Conservation (phyloP, 2,888 invertebrate genomes). For the Trichogramma evanescens region DNA sequence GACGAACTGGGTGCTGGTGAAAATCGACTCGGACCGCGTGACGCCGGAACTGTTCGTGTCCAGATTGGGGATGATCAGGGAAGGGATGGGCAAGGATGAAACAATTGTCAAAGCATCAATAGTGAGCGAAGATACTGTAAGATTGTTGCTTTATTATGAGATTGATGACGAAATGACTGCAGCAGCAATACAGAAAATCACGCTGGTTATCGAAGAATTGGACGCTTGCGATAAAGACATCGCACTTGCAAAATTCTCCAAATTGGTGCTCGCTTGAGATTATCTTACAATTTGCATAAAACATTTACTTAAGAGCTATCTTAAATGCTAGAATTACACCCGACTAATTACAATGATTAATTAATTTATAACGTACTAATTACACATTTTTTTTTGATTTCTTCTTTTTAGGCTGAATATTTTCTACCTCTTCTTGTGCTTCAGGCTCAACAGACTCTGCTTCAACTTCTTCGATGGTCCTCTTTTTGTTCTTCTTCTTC, state of each 20-base stretch:
- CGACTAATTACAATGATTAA: not conserved
- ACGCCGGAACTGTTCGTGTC: constrained; percentile 53
- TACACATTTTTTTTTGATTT: not conserved
- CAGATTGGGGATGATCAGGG: constrained; percentile 49
- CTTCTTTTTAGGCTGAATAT: too few relatives aligned
- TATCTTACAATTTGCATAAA: too few relatives aligned
- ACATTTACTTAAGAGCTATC: too few relatives aligned
- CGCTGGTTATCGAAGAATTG: constrained; percentile 55
- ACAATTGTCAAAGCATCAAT: constrained; percentile 56
- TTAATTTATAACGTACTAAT: not conserved
- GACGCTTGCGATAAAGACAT: not conserved
- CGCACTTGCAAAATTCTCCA: not conserved
- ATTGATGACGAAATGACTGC: constrained; percentile 61
- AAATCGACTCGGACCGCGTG: constrained; percentile 50
- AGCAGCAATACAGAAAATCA: constrained; percentile 65
- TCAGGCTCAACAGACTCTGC: too few relatives aligned
- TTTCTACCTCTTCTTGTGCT: too few relatives aligned
- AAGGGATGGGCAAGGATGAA: constrained; percentile 51
- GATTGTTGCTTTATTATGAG: constrained; percentile 68
- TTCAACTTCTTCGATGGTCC: too few relatives aligned
- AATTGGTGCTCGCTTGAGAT: not conserved
- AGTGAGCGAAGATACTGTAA: constrained; percentile 54
- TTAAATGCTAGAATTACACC: not conserved
- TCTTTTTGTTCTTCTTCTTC: constrained; percentile 29
- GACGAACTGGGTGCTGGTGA: constrained; percentile 70